Evolutionary conservation across 2,888 invertebrate genomes (phyloP), one percentile per base, ranked within the genome.

Genomic region (Pherbina coryleti): DNA sequence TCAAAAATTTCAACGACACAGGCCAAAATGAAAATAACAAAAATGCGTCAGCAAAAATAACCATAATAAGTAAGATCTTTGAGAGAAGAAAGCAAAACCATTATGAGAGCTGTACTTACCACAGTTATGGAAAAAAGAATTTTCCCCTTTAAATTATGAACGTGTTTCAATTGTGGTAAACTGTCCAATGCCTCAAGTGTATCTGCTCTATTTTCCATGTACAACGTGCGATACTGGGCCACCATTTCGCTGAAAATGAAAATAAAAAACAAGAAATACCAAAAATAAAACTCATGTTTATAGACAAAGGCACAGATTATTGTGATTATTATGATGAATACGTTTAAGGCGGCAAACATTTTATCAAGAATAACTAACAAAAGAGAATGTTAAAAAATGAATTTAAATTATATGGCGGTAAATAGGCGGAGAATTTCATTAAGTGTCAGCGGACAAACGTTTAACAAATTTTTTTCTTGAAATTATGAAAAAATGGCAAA

Each of bases 101-200:
- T 60, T 60, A n/a, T 19, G 31, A 37, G 3, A 28, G n/a, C 57
- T 25, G 19, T 83, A 93, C 96, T 94, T 91, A 98, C 98, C 91
- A 98, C 98, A 83, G 97, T 94, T 78, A 98, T 96, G 78, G 98
- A 98, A 91, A 98, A 98, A 82, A 98, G 93, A 82, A 98, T 96
- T 92, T 98, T 98, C 85, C 95, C 94, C 91, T 98, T 98, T 82
- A 98, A 92, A 86, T 97, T 96, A 79, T 95, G 94, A 17, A 96
- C 95, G 82, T 96, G 95, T 76, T 93, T 92, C 77, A 98, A 92
- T 81, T 95, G 95, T 11, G 94, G 93, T 78, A 98, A 91, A 44
- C 93, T 92, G 83, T 96, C 95, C 79, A 98, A 91, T 11, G 97
- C 95, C 83, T 97, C 96, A 84, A 98, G 90, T 0, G 96, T 95